Evolutionary conservation across 1,140 invertebrate genomes (phyloP), one percentile per base, ranked within the genome.

Genomic region (Choristoneura fumiferana): DNA sequence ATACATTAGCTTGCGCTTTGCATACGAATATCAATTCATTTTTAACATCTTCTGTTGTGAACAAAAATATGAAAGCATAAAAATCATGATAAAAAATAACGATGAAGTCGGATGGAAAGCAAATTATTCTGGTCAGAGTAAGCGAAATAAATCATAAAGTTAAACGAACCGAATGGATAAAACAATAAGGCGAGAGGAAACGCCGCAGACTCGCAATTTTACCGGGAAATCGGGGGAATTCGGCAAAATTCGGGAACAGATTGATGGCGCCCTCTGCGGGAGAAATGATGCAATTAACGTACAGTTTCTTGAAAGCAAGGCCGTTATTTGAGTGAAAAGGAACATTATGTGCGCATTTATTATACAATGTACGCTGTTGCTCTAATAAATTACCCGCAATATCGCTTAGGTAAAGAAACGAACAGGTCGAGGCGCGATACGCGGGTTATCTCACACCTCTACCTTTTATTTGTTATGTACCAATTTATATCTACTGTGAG

Each of bases 131-230:
- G 43, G 43, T 49, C 43, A 49, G 43, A 49, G 22, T 49, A 49
- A 49, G 18, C 43, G 22, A 49, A 49, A 49, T 49, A 49, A 49
- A 49, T 49, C 43, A 49, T 49, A 49, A 49, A 49, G 18, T 49
- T 49, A 22, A 29, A 49, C 43, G 43, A 49, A n/a, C 22, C 43
- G 18, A 29, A 10, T 49, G 22, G 43, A 49, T 49, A 49, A 49
- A 49, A 49, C 43, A 49, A 49, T 49, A 49, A 29, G 22, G 43
- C 43, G n/a, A 12, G 9, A 29, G 22, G 22, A 29, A 29, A 6
- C 22, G 22, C 22, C 22, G 22, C 22, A 29, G 22, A 40, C 15
- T 15, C 17, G 43, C 12, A 49, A 29, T 33, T 29, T 29, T 12
- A 17, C 10, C 18, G 43, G 43, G 43, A 49, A 49, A 33, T 29